Percentiles rank a stretch among this genome's conserved stretches.
phyloP scores from a whole-genome alignment of 2,797 vertebrate species.

The Amazona finschi region DNA sequence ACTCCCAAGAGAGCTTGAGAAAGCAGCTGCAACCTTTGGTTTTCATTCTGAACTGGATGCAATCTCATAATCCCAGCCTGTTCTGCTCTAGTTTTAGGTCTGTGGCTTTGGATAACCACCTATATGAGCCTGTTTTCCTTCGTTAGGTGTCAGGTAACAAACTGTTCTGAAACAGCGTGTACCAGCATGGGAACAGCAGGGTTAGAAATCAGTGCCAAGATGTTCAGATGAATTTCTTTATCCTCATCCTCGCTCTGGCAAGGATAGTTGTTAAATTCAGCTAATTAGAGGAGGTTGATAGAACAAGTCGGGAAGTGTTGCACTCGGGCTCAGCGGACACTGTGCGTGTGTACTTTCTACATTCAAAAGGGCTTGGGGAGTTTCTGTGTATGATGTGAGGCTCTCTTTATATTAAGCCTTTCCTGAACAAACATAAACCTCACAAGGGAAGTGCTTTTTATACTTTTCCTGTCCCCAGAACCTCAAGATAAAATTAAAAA shows the following conservation, averaged over 20 bases:
- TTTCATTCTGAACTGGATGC: not conserved
- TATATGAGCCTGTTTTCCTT: conserved; percentile 42
- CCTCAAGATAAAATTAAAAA: not conserved
- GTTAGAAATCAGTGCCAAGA: conserved; percentile 14
- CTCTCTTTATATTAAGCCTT: not conserved
- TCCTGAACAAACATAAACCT: not conserved
- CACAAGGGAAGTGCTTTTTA: not conserved
- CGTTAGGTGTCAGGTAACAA: conserved; percentile 53
- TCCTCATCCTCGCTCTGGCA: not conserved
- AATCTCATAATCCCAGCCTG: conserved; percentile 12
- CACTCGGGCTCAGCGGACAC: not conserved
- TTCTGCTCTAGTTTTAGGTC: conserved; percentile 3
- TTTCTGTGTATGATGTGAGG: not conserved
- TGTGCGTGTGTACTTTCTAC: not conserved
- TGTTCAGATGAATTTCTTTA: conserved; percentile 13
- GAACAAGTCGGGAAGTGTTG: not conserved
- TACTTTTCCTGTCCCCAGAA: not conserved
- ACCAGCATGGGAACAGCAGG: conserved; percentile 19
- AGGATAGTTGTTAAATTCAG: conserved; percentile 5
- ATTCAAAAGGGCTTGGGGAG: not conserved
- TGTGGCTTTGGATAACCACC: conserved; percentile 54
- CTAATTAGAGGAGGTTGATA: conserved; percentile 2
- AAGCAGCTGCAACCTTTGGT: not conserved
- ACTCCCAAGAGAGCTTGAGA: not conserved
- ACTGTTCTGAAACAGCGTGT: conserved; percentile 49